Conservation (phyloP, 2,888 invertebrate species). For the Cryptocephalus primarius region DNA sequence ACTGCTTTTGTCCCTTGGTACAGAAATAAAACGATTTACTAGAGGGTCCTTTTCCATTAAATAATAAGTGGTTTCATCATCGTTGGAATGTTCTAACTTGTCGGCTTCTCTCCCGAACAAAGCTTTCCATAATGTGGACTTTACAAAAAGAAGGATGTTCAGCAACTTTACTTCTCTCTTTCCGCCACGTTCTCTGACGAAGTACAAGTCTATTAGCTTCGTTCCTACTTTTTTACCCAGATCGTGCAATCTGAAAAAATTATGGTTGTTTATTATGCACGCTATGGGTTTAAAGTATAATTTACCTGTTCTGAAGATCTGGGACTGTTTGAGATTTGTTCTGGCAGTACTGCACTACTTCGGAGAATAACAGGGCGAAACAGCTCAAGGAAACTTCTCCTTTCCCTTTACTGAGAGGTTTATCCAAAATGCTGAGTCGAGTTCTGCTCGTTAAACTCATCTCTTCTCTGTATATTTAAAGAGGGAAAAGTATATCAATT, state of each 20-base stretch:
- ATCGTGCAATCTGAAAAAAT: slow-evolving; percentile 66
- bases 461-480: background rate
- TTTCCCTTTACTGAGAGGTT: slow-evolving; percentile 84
- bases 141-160: slow-evolving; percentile 90
- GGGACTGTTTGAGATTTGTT: slow-evolving; percentile 89
- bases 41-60: slow-evolving; percentile 97
- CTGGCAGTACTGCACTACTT: slow-evolving; percentile 97
- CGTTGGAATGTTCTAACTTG: slow-evolving; percentile 95
- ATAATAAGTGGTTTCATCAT: slow-evolving; percentile 96
- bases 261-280: background rate
- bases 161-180: slow-evolving; percentile 92
- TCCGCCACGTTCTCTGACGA: slow-evolving; percentile 84
- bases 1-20: slow-evolving; percentile 95
- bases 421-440: slow-evolving; percentile 76
- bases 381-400: slow-evolving; percentile 85
- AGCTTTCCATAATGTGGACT: slow-evolving; percentile 95
- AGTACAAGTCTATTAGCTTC: slow-evolving; percentile 85
- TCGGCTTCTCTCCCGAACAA: slow-evolving; percentile 98
- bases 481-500: background rate
- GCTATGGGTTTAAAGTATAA: background rate
- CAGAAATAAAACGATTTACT: slow-evolving; percentile 91
- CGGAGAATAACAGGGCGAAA: slow-evolving; percentile 92
- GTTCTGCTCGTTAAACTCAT: slow-evolving; percentile 43
- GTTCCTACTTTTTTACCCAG: slow-evolving; percentile 93
- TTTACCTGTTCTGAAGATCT: slow-evolving; percentile 85